Evolutionary conservation across 2,113 vertebrate genomes (phyloP), one percentile per base, ranked within the genome.

Genomic region (Plecturocebus donacophilus): DNA sequence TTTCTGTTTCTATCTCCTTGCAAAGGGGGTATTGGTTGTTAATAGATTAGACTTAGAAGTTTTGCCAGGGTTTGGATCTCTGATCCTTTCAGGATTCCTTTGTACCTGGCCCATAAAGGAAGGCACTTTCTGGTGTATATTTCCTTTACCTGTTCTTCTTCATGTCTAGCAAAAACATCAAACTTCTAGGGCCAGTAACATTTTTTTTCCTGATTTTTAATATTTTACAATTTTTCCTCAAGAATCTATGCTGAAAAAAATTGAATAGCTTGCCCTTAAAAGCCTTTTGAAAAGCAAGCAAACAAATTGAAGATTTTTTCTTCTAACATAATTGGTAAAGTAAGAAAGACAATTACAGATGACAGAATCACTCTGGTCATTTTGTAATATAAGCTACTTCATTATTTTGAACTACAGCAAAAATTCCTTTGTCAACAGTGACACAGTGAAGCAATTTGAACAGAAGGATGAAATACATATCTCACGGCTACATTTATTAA

Each of bases 1-100:
- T 84, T 95, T 85, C 47, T 91, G n/a, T 77, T 73, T 79, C 58
- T 4, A 61, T 40, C 93, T 96, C 42, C n/a, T 96, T 94, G 54
- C 47, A 91, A 66, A 88, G 52, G 11, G 1, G 49, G 27, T 56
- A 32, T 20, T 64, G 16, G 23, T 13, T 85, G 45, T 86, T 76
- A 96, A 71, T 8, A 80, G 47, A 87, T 42, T 64, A 30, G n/a
- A 95, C 32, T 91, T 70, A 52, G 86, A 82, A 92, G n/a, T 70
- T 97, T 92, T 71, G 9, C 7, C 73, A 54, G 3, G 5, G 40
- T 80, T 94, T 94, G 64, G 6, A 70, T 16, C 52, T 52, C 16
- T 68, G 54, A 71, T 61, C 93, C 49, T 92, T 90, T 90, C 42
- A 45, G 38, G 10, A 6, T 94, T 92, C 75, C 14, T 45, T 23